phyloP scores from a whole-genome alignment of 2,888 invertebrate genomes.

The Dastarcus helophoroides region DNA sequence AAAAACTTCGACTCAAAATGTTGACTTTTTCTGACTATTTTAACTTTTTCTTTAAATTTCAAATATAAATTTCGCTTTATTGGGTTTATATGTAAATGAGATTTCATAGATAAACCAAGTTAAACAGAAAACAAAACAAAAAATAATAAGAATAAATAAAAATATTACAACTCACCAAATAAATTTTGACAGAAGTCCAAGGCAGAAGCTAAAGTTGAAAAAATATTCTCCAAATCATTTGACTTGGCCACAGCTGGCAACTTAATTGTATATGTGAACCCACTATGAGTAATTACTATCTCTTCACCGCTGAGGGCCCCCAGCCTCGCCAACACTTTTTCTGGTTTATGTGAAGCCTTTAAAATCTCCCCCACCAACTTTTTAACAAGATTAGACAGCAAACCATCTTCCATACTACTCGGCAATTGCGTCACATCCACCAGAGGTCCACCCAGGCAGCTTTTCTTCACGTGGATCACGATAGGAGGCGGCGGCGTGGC shows the following conservation, averaged over 20 bases:
- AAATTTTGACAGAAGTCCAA: conserved; percentile 47
- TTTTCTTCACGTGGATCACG: conserved; percentile 40
- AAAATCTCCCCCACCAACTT: conserved; percentile 30
- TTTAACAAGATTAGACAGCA: conserved; percentile 34
- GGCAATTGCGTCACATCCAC: conserved; percentile 40
- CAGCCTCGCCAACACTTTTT: conserved; percentile 30
- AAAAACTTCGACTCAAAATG: too few relatives aligned
- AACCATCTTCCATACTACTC: conserved; percentile 40
- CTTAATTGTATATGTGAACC: conserved; percentile 45
- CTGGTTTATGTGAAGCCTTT: conserved; percentile 30
- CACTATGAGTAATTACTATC: conserved; percentile 30
- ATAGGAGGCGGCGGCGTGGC: conserved; percentile 42
- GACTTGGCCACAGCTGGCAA: conserved; percentile 38
- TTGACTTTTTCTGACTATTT: too few relatives aligned
- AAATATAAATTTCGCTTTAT: too few relatives aligned
- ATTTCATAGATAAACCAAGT: too few relatives aligned
- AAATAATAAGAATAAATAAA: too few relatives aligned
- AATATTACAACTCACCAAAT: conserved; percentile 35
- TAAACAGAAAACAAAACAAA: too few relatives aligned
- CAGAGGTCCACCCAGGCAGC: conserved; percentile 42
- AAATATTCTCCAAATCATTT: conserved; percentile 40
- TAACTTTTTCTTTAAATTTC: too few relatives aligned
- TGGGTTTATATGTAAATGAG: too few relatives aligned
- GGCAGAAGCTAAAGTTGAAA: conserved; percentile 41
- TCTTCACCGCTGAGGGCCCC: conserved; percentile 31